Evolutionary conservation across 2,797 vertebrate genomes (phyloP), one percentile per base, ranked within the genome.

Genomic region (Eleutherodactylus coqui): DNA sequence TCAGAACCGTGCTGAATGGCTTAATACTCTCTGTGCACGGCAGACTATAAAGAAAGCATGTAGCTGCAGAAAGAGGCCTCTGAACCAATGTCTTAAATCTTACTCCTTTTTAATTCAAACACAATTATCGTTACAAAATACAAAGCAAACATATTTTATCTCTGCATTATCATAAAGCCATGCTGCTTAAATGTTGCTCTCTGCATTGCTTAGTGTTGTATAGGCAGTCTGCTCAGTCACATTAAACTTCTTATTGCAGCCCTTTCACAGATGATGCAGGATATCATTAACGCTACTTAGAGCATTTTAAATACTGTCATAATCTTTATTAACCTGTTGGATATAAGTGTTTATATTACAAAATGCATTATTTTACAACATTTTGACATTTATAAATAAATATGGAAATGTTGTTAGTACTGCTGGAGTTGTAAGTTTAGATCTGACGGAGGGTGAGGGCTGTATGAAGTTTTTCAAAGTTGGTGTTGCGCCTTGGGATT

Each of bases 91-190:
- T 67, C 34, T 84, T 80, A 75, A 75, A 80, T 55, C 49, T 64
- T 75, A 75, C n/a, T 75, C 38, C 67, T 41, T 64, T 87, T 80
- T 80, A 80, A 84, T 84, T 69, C 70, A 81, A 84, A 84, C 9
- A 70, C 58, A 80, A 87, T 81, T 81, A 87, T 85, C 69, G 17
- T 81, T 84, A 69, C 77, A 47, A 47, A 84, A 81, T 75, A 73
- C 41, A 79, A 87, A 80, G 64, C 45, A 81, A 75, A 84, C 45
- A 43, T 75, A 67, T 87, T 81, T 87, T 84, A 75, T 87, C 67
- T 72, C 13, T 73, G 49, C 64, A 79, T 75, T 67, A 80, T 87
- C 76, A 43, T 84, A 67, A 87, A 80, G 43, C 16, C 64, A 72
- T 45, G 76, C 76, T 80, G 58, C 49, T 76, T 81, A 81, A 67